A percentile compares a stretch with the other conserved stretches of the same genome.
Evolutionary conservation across 2,113 vertebrate genomes (phyloP).

Genomic region (Abramis brama): DNA sequence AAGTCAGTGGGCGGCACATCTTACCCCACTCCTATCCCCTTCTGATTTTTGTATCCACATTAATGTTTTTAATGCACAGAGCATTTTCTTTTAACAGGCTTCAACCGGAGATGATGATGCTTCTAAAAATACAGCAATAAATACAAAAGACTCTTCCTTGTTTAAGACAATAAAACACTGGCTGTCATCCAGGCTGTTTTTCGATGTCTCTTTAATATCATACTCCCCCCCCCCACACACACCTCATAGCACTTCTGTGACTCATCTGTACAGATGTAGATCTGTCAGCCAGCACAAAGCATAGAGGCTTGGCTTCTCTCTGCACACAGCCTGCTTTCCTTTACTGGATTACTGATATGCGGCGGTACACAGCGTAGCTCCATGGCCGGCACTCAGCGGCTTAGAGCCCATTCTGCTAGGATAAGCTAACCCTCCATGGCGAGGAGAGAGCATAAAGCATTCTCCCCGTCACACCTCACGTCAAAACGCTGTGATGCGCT

Average conservation of each 20-base stretch:
- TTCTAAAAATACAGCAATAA: neutral
- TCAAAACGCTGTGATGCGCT: conserved; percentile 43
- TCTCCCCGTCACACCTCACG: conserved; percentile 63
- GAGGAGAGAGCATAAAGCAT: conserved; percentile 60
- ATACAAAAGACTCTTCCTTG: neutral
- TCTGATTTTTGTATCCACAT: neutral
- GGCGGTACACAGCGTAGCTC: conserved; percentile 59
- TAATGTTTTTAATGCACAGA: neutral
- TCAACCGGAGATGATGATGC: neutral
- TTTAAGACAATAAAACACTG: neutral
- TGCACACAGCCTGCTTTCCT: conserved; percentile 60
- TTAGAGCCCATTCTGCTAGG: conserved; percentile 69
- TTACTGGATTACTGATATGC: conserved; percentile 75
- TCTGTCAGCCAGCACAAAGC: conserved; percentile 70
- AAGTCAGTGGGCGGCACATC: neutral
- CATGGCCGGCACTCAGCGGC: conserved; percentile 68
- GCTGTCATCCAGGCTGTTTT: conserved; percentile 39
- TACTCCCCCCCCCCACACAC: conserved; percentile 47
- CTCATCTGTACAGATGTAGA: conserved; percentile 74
- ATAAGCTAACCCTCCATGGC: conserved; percentile 69
- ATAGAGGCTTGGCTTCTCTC: conserved; percentile 57
- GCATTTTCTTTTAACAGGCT: neutral
- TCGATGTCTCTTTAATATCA: conserved; percentile 16
- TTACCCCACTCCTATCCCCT: neutral
- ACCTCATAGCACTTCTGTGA: conserved; percentile 57